Evolutionary conservation across 2,888 invertebrate genomes (phyloP), one percentile per base, ranked within the genome.

Genomic region (Hoplodrina ambigua): DNA sequence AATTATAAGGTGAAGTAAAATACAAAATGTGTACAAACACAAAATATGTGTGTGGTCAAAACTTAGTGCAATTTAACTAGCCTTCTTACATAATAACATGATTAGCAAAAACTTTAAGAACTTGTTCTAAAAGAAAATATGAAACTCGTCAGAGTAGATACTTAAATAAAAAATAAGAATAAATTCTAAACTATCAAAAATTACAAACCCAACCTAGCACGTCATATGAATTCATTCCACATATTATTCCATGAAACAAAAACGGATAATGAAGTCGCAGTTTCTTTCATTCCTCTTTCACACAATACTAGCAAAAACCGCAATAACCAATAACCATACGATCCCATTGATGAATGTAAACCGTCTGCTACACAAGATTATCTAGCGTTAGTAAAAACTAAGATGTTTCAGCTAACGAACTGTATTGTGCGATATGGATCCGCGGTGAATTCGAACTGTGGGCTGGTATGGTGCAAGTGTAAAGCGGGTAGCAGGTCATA

Each of bases 351-450:
- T 89, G 87, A 88, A 88, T 86, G 83, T 71, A 74, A 82, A 63
- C 84, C 78, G 81, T 85, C 68, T 68, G 82, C 44, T 81, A 85
- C 86, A 86, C 46, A 53, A 88, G 86, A 90, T 90, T 87, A 89
- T 89, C 88, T 88, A 89, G 84, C 64, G 74, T 85, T 86, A 79
- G 82, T 85, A 94, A 93, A 94, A 94, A 93, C 91, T 90, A 84
- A 87, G 88, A 87, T 88, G 90, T 87, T 88, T 85, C 77, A 87
- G 86, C 93, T 95, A 95, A 95, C 94, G 95, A 95, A 94, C 91
- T 64, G 88, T 90, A 94, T 95, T 95, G 92, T 78, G 72, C 81
- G 85, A 84, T 89, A 89, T 87, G 87, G 90, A 89, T 91, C 88
- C 88, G 88, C 85, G 89, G 90, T 71, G 89, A 92, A 93, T 89